These are phyloP conservation scores for Hemicrepidius hirtus DNA, from an alignment of 2,888 invertebrate genomes.

Conservation along the genomic window DNA sequence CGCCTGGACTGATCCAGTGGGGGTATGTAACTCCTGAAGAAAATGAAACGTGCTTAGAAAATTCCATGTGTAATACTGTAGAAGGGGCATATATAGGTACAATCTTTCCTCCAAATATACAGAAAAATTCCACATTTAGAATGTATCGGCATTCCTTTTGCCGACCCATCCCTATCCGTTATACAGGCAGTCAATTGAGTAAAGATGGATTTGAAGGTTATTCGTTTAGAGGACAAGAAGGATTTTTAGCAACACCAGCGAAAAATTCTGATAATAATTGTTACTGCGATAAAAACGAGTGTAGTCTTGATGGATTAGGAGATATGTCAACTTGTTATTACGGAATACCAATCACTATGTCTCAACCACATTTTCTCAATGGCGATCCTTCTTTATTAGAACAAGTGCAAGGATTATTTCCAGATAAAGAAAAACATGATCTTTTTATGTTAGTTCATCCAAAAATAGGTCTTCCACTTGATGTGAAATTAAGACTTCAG, in stretches of 20 bases:
- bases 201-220: conserved; percentile 76
- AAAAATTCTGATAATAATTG: conserved; percentile 79
- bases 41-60: conserved; percentile 63
- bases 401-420: conserved; percentile 78
- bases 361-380: conserved; percentile 78
- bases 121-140: conserved; percentile 74
- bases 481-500: conserved; percentile 80
- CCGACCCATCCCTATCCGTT: conserved; percentile 78
- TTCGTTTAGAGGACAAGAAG: conserved; percentile 77
- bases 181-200: conserved; percentile 64
- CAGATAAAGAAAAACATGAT: conserved; percentile 75
- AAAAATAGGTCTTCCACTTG: conserved; percentile 80
- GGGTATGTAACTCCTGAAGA: conserved; percentile 73
- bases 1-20: conserved; percentile 81
- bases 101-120: conserved; percentile 79
- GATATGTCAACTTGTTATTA: conserved; percentile 75
- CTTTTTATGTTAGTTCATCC: conserved; percentile 82
- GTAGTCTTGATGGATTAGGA: conserved; percentile 78
- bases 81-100: conserved; percentile 83
- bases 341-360: conserved; percentile 83
- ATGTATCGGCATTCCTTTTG: conserved; percentile 87
- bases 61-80: conserved; percentile 80
- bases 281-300: conserved; percentile 80
- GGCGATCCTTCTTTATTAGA: conserved; percentile 76
- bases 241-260: conserved; percentile 76